Percentiles rank a stretch among this genome's conserved stretches.
These are phyloP conservation scores for Ruditapes philippinarum DNA, from an alignment of 1,140 invertebrate species.

Conservation along the genomic window DNA sequence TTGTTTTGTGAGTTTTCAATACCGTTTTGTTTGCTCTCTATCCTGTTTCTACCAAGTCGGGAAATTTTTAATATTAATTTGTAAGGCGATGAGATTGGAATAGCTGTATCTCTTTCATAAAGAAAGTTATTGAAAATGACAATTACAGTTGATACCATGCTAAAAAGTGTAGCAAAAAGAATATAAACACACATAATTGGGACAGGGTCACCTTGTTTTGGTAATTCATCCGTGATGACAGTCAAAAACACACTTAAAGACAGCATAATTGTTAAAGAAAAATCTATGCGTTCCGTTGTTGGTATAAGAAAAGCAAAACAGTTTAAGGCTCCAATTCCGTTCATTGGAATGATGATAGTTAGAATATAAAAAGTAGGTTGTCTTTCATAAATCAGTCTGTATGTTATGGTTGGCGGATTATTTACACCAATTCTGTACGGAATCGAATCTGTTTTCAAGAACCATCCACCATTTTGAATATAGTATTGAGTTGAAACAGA, in stretches of 20 bases:
- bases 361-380: constrained; percentile 17
- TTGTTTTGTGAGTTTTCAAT: not conserved
- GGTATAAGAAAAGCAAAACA: constrained; percentile 29
- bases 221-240: not conserved
- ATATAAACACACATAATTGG: constrained; percentile 13
- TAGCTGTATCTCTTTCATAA: not conserved
- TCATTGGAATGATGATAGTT: constrained; percentile 27
- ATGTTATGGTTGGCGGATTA: not conserved
- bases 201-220: constrained; percentile 5
- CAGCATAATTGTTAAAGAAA: constrained; percentile 31
- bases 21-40: not conserved
- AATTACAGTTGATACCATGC: not conserved
- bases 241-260: constrained; percentile 29
- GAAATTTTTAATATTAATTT: not conserved
- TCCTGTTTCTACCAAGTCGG: not conserved
- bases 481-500: not conserved
- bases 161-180: not conserved
- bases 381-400: not conserved
- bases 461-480: constrained; percentile 17
- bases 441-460: not conserved
- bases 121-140: not conserved
- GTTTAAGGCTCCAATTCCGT: not conserved
- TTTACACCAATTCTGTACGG: not conserved
- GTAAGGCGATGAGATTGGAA: not conserved
- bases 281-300: not conserved